Conservation (phyloP, 2,888 invertebrate species). For the Synanthedon myopaeformis region DNA sequence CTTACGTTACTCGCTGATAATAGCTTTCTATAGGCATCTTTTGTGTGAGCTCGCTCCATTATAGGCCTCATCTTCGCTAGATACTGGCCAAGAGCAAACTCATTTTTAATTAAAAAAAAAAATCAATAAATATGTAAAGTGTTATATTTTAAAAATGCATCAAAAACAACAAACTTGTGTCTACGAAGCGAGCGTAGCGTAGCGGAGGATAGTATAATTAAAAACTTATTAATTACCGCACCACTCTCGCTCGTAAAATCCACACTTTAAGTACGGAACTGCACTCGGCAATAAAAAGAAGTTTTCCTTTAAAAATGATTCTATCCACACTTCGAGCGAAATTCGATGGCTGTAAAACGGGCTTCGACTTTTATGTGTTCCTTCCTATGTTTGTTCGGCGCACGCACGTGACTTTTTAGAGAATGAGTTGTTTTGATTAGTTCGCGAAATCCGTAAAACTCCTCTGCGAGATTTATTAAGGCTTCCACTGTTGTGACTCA, state of each 20-base stretch:
- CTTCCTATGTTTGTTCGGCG: slow-evolving; percentile 5
- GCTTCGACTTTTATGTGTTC: slow-evolving; percentile 19
- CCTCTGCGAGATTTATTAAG: neutral
- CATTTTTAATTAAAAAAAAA: too few species aligned
- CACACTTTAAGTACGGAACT: slow-evolving; percentile 28
- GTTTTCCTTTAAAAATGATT: slow-evolving; percentile 47
- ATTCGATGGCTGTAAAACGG: slow-evolving; percentile 37
- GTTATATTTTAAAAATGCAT: too few species aligned
- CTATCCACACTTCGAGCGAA: slow-evolving; percentile 21
- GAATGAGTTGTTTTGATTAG: slow-evolving; percentile 33
- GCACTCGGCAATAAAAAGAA: slow-evolving; percentile 35
- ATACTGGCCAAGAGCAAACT: too few species aligned
- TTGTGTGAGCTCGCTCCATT: too few species aligned
- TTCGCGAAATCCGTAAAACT: slow-evolving; percentile 13
- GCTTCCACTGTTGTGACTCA: neutral
- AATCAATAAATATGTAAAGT: too few species aligned
- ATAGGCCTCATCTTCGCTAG: too few species aligned
- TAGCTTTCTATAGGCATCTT: too few species aligned
- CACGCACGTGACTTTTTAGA: slow-evolving; percentile 43
- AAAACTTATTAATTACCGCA: slow-evolving; percentile 57
- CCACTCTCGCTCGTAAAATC: slow-evolving; percentile 43
- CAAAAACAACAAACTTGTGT: too few species aligned
- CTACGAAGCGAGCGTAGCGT: too few species aligned
- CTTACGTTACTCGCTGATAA: too few species aligned
- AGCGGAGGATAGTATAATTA: slow-evolving; percentile 12